Evolutionary conservation across 2,888 invertebrate genomes (phyloP).

Genomic region (Agriopis aurantiaria): DNA sequence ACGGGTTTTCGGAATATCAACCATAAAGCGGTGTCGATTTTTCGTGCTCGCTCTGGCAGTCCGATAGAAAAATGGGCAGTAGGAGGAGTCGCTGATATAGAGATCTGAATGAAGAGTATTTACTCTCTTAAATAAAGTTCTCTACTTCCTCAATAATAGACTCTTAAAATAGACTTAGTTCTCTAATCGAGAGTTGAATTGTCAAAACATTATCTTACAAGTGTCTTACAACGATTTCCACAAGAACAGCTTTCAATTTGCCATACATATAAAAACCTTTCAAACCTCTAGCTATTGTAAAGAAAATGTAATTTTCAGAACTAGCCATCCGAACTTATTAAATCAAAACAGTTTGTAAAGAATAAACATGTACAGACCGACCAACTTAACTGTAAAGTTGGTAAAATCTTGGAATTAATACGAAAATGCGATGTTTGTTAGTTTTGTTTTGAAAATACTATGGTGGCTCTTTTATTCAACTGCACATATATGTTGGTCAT

Average conservation of each 20-base stretch:
- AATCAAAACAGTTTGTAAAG: conserved; percentile 14
- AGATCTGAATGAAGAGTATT: no score
- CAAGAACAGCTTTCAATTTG: conserved; percentile 4
- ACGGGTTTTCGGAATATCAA: no score
- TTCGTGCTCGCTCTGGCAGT: no score
- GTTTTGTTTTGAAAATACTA: neutral
- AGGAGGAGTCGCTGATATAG: no score
- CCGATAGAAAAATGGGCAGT: no score
- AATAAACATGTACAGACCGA: neutral
- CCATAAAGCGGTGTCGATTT: no score
- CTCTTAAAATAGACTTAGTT: no score
- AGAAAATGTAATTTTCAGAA: conserved; percentile 23
- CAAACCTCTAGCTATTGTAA: conserved; percentile 17
- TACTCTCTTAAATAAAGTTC: no score
- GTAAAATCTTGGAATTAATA: neutral
- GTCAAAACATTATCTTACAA: neutral
- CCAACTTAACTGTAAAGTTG: neutral
- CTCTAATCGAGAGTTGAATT: no score
- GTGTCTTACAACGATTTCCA: neutral
- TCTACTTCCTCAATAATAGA: no score
- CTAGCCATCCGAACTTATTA: conserved; percentile 19
- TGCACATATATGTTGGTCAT: neutral
- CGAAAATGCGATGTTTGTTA: neutral
- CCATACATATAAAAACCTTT: conserved; percentile 3
- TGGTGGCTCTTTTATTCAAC: neutral